Evolutionary conservation across 2,113 vertebrate genomes (phyloP).

Genomic region (Oryzias celebensis): DNA sequence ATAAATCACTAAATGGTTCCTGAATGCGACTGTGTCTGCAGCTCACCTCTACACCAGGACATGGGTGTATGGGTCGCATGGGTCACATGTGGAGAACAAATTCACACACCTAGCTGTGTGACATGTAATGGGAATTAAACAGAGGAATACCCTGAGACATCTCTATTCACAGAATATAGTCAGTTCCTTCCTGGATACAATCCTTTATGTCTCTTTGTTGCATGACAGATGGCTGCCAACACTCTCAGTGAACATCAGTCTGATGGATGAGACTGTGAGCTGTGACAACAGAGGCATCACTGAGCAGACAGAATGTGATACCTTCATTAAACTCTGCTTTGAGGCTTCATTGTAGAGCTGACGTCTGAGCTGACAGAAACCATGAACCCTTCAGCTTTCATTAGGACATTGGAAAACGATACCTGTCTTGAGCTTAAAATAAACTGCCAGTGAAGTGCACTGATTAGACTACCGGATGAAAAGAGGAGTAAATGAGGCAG

Average conservation of each 20-base stretch:
- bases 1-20: too few relatives aligned
- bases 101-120: too few relatives aligned
- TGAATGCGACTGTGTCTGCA: too few relatives aligned
- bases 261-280: constrained; percentile 37
- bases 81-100: too few relatives aligned
- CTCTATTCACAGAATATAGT: neutral
- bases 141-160: too few relatives aligned
- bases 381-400: constrained; percentile 27
- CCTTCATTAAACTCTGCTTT: constrained; percentile 22
- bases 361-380: constrained; percentile 12
- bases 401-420: constrained; percentile 20
- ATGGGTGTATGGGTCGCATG: too few relatives aligned
- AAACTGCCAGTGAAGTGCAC: constrained; percentile 4
- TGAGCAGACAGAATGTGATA: constrained; percentile 35
- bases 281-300: constrained; percentile 35
- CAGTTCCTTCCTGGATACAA: constrained; percentile 15
- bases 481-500: constrained; percentile 32
- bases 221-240: constrained; percentile 26
- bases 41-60: too few relatives aligned
- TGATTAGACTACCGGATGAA: constrained; percentile 14
- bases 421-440: constrained; percentile 25
- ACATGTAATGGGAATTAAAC: too few relatives aligned
- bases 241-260: constrained; percentile 34
- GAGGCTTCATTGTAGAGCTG: neutral
- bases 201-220: constrained; percentile 22